Percentiles rank a stretch among this genome's conserved stretches.
Evolutionary conservation across 1,140 invertebrate species (phyloP).

Genomic region (Papilio polytes): DNA sequence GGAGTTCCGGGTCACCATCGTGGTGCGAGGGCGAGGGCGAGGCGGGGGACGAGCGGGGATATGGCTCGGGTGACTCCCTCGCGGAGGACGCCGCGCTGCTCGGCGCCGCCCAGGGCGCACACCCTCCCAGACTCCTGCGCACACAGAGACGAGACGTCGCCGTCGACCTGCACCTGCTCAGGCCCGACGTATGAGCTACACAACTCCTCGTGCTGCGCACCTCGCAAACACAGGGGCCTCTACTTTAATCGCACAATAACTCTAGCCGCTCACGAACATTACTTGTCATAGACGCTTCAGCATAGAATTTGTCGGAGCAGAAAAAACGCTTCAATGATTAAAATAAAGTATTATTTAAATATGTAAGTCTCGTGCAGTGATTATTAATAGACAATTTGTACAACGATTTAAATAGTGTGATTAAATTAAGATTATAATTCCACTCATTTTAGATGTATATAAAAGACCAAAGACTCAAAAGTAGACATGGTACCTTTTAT

Average conservation of each 20-base stretch:
- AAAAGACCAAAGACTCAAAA: conserved; percentile 69
- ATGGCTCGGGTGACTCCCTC: conserved; percentile 82
- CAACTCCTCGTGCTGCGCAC: conserved; percentile 40
- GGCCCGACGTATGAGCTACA: conserved; percentile 72
- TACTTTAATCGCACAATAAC: conserved; percentile 49
- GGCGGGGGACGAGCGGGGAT: conserved; percentile 78
- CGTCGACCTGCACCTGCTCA: conserved; percentile 78
- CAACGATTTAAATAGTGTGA: conserved; percentile 69
- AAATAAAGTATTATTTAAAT: conserved; percentile 43
- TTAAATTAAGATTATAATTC: conserved; percentile 56
- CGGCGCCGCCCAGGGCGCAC: conserved; percentile 59
- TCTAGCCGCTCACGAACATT: conserved; percentile 39
- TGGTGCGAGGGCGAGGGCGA: conserved; percentile 84
- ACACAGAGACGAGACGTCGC: conserved; percentile 72
- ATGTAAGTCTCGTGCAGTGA: conserved; percentile 52
- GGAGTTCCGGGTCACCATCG: conserved; percentile 82
- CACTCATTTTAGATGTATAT: conserved; percentile 58
- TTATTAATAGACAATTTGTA: conserved; percentile 60
- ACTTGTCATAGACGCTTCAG: conserved; percentile 36
- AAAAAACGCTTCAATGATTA: conserved; percentile 18
- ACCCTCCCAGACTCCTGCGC: conserved; percentile 65
- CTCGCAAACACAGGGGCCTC: conserved; percentile 40
- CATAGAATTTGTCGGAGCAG: conserved; percentile 31
- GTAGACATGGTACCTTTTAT: conserved; percentile 53
- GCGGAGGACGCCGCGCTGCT: conserved; percentile 85